These are phyloP conservation scores for Sigmodon hispidus DNA, from an alignment of 2,113 vertebrate species.

Conservation along the genomic window DNA sequence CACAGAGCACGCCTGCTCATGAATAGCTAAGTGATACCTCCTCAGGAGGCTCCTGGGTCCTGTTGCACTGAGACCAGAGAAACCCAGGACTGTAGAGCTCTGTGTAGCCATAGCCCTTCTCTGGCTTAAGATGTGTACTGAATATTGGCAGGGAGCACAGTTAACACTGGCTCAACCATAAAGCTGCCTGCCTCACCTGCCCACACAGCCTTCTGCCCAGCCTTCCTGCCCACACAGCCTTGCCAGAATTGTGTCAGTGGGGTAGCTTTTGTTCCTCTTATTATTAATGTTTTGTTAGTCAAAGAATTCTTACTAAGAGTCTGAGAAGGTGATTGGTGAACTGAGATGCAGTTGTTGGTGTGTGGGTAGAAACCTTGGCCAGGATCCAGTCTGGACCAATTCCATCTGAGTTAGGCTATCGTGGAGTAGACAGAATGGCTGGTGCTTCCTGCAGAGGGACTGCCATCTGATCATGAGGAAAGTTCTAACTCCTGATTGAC, in stretches of 20 bases:
- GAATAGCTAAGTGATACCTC: background rate
- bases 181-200: background rate
- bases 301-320: constrained; percentile 11
- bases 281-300: background rate
- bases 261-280: constrained; percentile 37
- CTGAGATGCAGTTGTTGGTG: background rate
- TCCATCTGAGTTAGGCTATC: background rate
- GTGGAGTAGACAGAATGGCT: background rate
- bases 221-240: too few relatives aligned
- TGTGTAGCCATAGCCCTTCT: background rate
- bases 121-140: fast-evolving
- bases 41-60: background rate
- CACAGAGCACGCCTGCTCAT: background rate
- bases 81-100: fast-evolving
- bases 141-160: background rate
- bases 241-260: constrained; percentile 1
- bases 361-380: background rate
- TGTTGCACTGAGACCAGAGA: fast-evolving
- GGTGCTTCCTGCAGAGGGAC: background rate
- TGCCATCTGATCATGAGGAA: background rate
- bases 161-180: background rate
- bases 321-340: background rate
- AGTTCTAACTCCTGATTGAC: background rate
- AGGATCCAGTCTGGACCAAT: background rate
- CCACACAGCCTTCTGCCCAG: too few relatives aligned